phyloP scores from a whole-genome alignment of 2,113 vertebrate species.

The Capricornis sumatraensis region DNA sequence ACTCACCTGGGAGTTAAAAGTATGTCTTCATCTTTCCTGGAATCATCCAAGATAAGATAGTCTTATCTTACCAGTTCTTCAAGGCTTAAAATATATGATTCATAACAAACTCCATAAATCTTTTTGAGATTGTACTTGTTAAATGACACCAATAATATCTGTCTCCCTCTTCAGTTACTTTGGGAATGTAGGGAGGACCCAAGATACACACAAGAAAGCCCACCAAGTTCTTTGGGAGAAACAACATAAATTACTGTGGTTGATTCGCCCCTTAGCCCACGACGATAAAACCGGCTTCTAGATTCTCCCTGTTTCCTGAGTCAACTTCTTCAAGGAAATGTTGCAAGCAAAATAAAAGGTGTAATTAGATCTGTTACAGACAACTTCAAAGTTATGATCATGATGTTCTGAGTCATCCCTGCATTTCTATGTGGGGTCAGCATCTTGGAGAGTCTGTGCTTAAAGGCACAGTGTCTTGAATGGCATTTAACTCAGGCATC shows the following conservation, averaged over 20 bases:
- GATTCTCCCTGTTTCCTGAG: not conserved
- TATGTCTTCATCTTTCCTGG: not conserved
- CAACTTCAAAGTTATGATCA: not conserved
- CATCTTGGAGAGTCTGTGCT: not conserved
- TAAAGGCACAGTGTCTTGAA: not conserved
- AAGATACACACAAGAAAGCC: not conserved
- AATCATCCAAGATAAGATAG: not conserved
- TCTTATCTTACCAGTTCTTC: not conserved
- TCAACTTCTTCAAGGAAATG: constrained; percentile 10
- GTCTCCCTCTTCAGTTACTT: not conserved
- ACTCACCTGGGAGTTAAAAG: not conserved
- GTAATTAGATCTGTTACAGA: constrained; percentile 25
- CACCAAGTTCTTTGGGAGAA: not conserved
- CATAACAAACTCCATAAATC: not conserved
- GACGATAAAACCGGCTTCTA: not conserved
- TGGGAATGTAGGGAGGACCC: not conserved
- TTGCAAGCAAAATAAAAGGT: constrained; percentile 1
- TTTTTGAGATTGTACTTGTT: not conserved
- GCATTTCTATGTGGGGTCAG: not conserved
- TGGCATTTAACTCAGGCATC: not conserved
- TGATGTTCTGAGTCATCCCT: not conserved
- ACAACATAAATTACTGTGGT: not conserved
- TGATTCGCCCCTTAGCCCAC: not conserved
- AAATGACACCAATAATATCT: not conserved
- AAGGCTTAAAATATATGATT: not conserved